Evolutionary conservation across 2,888 invertebrate genomes (phyloP).

Genomic region (Campoletis raptor): DNA sequence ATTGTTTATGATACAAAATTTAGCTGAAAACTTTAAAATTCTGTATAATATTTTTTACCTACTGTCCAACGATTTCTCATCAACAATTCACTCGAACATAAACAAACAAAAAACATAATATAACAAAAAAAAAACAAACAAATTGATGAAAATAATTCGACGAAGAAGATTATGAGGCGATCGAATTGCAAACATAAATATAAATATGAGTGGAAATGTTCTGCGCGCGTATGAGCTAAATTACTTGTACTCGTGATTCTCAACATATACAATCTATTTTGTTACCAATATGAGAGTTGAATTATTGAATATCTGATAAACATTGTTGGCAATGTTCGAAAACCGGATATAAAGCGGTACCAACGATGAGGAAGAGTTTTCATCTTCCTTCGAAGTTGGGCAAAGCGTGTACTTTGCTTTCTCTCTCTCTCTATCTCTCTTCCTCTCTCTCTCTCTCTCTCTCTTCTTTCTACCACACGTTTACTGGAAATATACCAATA

Average conservation of each 20-base stretch:
- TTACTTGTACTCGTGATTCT: background rate
- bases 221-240: slow-evolving; percentile 6
- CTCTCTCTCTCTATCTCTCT: background rate
- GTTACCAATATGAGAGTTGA: slow-evolving; percentile 57
- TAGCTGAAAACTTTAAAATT: background rate
- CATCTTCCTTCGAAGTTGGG: slow-evolving; percentile 48
- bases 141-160: background rate
- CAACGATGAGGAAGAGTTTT: slow-evolving; percentile 48
- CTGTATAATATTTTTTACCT: background rate
- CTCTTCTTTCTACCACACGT: background rate
- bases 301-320: slow-evolving; percentile 66
- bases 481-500: slow-evolving; percentile 48
- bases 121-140: background rate
- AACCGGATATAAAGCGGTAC: slow-evolving; percentile 65
- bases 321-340: slow-evolving; percentile 66
- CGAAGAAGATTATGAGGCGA: background rate
- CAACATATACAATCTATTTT: slow-evolving; percentile 39
- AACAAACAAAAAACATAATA: background rate
- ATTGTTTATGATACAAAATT: background rate
- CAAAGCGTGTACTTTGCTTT: slow-evolving; percentile 44
- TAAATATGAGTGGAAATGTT: background rate
- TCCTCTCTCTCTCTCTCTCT: background rate
- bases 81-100: background rate
- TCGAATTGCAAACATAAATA: background rate
- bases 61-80: background rate